Base-by-base conservation (phyloP, 2,113 vertebrate genomes). In the Panurus biarmicus region DNA sequence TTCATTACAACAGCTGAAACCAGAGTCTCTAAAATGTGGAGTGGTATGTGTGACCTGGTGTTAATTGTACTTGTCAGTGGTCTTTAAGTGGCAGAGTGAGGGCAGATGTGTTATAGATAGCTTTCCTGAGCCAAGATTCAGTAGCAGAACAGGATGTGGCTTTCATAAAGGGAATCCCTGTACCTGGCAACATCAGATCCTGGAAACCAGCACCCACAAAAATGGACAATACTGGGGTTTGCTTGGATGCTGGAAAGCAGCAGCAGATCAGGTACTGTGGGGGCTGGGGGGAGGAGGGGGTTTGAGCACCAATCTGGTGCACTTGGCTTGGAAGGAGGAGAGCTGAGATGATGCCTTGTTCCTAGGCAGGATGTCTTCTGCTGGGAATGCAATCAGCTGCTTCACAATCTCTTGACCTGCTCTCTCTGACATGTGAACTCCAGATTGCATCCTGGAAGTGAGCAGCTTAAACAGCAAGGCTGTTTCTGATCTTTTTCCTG, bases 61-160 rank as follows among this genome's bases (percentile, higher is more conserved):
- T 93, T 95, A 94, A 93, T 96, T 90, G 89, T 72, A 82, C 19
- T 84, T 94, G 78, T 95, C 75, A 88, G 62, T 95, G 92, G 93
- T 93, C 89, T 88, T 85, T 85, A 90, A 95, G 70, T 54, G 67
- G 81, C 56, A 69, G 83, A 74, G 58, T 23, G 72, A 80, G 66
- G 75, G 72, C 44, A 86, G 44, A 64, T 87, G 33, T 89, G 88
- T 60, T 81, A 90, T 83, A 94, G 70, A 66, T 23, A 78, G 76
- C 72, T 94, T 90, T 96, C 31, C 69, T 76, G 76, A 88, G 70
- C 65, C 61, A 78, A 47, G 50, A 60, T 76, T 93, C 86, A 75
- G 80, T 12, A 93, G 85, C 89, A 93, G 93, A 93, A 67, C 54
- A 81, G 65, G 86, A 82, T 42, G 18, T 35, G 40, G 72, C 62